Evolutionary conservation across 2,797 vertebrate genomes (phyloP).

Genomic region (Australoheros facetus): DNA sequence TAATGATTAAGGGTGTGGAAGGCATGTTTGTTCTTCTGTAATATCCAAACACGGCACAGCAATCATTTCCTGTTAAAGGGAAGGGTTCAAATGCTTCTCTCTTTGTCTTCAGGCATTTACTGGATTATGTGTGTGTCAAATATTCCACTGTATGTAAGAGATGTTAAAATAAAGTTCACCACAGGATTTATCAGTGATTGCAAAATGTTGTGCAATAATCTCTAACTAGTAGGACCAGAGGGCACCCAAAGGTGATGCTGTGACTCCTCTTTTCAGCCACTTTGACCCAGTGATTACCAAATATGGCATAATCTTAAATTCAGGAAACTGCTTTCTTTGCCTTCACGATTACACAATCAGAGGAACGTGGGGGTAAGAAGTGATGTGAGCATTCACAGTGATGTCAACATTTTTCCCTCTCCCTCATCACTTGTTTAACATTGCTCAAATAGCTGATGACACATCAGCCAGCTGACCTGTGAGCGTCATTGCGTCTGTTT

Average conservation of each 20-base stretch:
- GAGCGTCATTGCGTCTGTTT: conserved; percentile 72
- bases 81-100: not conserved
- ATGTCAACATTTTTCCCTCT: conserved; percentile 70
- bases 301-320: conserved; percentile 41
- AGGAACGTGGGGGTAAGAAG: conserved; percentile 53
- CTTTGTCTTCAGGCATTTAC: not conserved
- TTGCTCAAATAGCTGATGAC: conserved; percentile 78
- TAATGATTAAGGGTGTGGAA: not conserved
- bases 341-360: conserved; percentile 54
- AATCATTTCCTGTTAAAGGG: not conserved
- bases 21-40: conserved; percentile 18
- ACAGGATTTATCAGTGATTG: not conserved
- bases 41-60: not conserved
- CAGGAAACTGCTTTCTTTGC: conserved; percentile 42
- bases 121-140: not conserved
- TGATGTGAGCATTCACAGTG: conserved; percentile 48
- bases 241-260: conserved; percentile 30
- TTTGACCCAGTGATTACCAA: conserved; percentile 35
- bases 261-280: not conserved
- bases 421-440: conserved; percentile 62
- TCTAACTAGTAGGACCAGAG: not conserved
- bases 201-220: not conserved
- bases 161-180: not conserved
- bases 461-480: conserved; percentile 67
- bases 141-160: not conserved